Conservation (phyloP, 2,888 invertebrate genomes). For the Nycteola revayana region DNA sequence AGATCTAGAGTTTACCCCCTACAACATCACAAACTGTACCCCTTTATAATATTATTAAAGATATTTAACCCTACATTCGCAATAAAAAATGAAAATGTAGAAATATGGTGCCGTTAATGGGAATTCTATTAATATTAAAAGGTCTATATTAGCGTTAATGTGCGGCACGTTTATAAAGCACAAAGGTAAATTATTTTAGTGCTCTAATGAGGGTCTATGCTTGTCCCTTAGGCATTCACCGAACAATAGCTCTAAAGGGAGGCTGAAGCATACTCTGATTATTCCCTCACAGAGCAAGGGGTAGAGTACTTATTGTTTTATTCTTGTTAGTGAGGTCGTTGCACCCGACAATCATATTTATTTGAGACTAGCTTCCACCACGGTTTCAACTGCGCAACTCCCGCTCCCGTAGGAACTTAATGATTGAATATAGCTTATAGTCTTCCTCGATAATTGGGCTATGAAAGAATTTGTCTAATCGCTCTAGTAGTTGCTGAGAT, state of each 20-base stretch:
- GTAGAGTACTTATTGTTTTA: slow-evolving; percentile 51
- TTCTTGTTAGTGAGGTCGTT: slow-evolving; percentile 53
- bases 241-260: slow-evolving; percentile 50
- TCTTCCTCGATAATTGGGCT: no score
- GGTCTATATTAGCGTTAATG: slow-evolving; percentile 23
- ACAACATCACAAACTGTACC: no score
- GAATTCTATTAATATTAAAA: slow-evolving; percentile 33
- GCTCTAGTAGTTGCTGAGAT: no score
- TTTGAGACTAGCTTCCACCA: no score
- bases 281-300: slow-evolving; percentile 55
- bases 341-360: slow-evolving; percentile 34
- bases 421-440: no score
- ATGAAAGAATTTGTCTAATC: no score
- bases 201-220: slow-evolving; percentile 48
- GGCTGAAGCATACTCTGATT: slow-evolving; percentile 54
- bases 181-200: slow-evolving; percentile 57
- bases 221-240: slow-evolving; percentile 36
- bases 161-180: slow-evolving; percentile 28
- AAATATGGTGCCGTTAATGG: slow-evolving; percentile 14
- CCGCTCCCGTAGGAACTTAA: no score
- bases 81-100: not conserved
- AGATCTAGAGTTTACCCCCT: no score
- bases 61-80: no score
- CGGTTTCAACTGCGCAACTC: no score
- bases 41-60: no score